Percentiles rank a stretch among this genome's conserved stretches.
Conservation (phyloP, 1,140 invertebrate genomes). For the Psix sp. region DNA sequence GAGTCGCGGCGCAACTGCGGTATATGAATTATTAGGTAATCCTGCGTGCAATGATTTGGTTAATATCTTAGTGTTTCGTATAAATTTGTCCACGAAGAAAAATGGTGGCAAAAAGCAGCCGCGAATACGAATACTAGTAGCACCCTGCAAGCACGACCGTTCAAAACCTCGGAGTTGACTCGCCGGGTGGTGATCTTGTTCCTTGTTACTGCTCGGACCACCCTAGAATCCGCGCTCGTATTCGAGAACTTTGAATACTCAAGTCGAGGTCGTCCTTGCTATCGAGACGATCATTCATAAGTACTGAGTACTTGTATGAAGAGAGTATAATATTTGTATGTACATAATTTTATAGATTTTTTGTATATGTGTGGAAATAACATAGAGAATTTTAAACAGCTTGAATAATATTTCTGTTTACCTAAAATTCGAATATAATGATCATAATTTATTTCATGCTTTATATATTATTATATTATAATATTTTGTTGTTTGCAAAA, state of each 20-base stretch:
- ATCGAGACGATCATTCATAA: no score
- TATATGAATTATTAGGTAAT: constrained; percentile 50
- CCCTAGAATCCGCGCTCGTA: constrained; percentile 27
- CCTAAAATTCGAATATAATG: no score
- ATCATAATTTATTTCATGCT: no score
- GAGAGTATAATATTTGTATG: no score
- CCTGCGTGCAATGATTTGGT: constrained; percentile 28
- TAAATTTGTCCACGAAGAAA: constrained; percentile 21
- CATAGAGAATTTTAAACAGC: no score
- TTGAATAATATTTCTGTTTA: no score
- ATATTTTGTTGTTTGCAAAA: no score
- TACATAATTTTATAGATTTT: no score
- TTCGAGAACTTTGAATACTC: constrained; percentile 33
- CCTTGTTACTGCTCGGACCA: constrained; percentile 29
- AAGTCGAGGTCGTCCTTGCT: constrained; percentile 11
- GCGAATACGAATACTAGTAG: constrained; percentile 55
- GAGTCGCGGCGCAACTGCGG: constrained; percentile 29
- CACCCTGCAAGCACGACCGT: constrained; percentile 47
- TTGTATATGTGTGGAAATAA: no score
- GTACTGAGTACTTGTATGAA: no score
- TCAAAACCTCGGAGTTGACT: constrained; percentile 33
- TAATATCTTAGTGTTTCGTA: constrained; percentile 27
- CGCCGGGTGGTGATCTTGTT: constrained; percentile 51
- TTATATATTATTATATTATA: no score
- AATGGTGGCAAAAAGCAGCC: constrained; percentile 12